Evolutionary conservation across 2,113 vertebrate species (phyloP).

Genomic region (Sula dactylatra): DNA sequence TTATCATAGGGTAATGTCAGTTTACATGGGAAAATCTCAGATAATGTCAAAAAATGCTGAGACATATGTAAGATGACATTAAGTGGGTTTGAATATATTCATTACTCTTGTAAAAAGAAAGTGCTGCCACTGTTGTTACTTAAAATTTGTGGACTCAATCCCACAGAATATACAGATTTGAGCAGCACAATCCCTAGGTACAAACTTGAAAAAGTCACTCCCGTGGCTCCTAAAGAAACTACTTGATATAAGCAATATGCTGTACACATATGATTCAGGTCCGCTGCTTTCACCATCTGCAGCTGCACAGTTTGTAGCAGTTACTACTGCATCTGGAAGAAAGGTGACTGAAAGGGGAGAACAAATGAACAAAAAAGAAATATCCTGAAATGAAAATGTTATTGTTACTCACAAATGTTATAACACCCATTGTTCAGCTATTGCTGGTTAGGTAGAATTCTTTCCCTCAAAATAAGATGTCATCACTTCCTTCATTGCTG

Average conservation of each 20-base stretch:
- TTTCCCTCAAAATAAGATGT: not conserved
- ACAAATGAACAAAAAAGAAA: not conserved
- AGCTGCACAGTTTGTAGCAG: not conserved
- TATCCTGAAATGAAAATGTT: not conserved
- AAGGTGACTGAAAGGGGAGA: not conserved
- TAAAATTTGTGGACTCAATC: not conserved
- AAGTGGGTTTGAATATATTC: not conserved
- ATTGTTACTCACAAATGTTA: not conserved
- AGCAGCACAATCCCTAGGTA: not conserved
- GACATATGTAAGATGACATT: not conserved
- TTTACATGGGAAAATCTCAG: not conserved
- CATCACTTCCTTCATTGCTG: not conserved
- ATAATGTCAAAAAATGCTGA: not conserved
- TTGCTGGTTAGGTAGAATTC: not conserved
- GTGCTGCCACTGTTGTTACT: not conserved
- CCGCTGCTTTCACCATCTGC: fast-evolving
- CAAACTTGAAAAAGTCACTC: not conserved
- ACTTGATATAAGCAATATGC: not conserved
- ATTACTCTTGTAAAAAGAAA: not conserved
- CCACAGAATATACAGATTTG: not conserved
- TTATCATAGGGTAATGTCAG: not conserved
- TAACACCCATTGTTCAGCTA: not conserved
- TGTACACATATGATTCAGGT: not conserved
- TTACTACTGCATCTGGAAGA: not conserved
- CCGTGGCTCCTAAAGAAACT: not conserved